Base-by-base conservation (phyloP, 2,113 vertebrate species). In the Pantherophis guttatus region DNA sequence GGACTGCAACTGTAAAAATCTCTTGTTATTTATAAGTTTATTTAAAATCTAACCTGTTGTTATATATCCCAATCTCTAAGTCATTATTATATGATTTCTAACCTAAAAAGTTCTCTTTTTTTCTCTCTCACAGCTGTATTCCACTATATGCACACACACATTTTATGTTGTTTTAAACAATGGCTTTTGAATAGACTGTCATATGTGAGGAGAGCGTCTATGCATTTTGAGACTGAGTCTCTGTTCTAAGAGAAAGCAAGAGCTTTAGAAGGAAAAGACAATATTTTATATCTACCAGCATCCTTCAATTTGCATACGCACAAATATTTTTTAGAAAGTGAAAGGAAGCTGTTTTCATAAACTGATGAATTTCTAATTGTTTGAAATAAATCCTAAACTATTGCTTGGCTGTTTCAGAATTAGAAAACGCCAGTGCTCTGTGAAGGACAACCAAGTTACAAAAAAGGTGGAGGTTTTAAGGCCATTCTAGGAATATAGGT, bases 381-480 rank as follows among this genome's bases (percentile, higher is more conserved):
- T 92, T 89, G 92, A 96, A 96, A 96, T 5, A 89, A 10, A 70
- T 62, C 96, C 29, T 89, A 93, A 96, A 94, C 87, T 90, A 59
- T 62, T 75, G 33, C 88, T 95, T 94, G 86, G 91, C 93, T 97
- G 93, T 95, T 96, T 94, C 90, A 26, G 95, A 95, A 95, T 91
- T 59, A 86, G 58, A 93, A 92, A 96, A 95, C 50, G 94, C 52
- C 97, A 96, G 96, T 91, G 96, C 93, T 95, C 96, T 95, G 96
- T 95, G 96, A 97, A 97, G 96, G 97, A 96, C 96, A 97, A 96
- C 44, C 96, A 95, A 96, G 96, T 95, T 94, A 93, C 70, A 33
- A 93, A 90, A 94, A 91, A 95, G 96, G 94, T 90, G 93, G 91
- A 96, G 90, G 94, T 81, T 93, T 89, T 55, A 95, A 92, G 96